Evolutionary conservation across 2,888 invertebrate genomes (phyloP).

Genomic region (Anodontia alba): DNA sequence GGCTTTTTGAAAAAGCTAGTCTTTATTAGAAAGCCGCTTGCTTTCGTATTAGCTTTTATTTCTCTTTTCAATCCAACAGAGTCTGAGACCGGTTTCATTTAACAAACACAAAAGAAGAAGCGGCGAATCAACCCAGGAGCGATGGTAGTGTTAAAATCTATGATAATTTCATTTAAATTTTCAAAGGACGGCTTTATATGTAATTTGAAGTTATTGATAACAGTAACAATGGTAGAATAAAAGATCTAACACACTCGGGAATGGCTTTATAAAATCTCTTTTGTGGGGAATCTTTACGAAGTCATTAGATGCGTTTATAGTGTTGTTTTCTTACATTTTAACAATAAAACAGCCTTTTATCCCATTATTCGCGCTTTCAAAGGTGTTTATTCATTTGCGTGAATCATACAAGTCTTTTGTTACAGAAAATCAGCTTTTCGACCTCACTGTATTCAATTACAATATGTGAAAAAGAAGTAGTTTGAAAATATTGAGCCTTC

Average conservation of each 20-base stretch:
- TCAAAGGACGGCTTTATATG: slow-evolving; percentile 63
- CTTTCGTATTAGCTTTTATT: slow-evolving; percentile 16
- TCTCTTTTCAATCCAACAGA: background rate
- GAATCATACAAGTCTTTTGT: slow-evolving; percentile 32
- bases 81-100: slow-evolving; percentile 50
- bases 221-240: slow-evolving; percentile 47
- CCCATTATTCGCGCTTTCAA: slow-evolving; percentile 50
- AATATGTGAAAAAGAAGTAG: slow-evolving; percentile 8
- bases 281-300: slow-evolving; percentile 43
- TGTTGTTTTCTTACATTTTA: slow-evolving; percentile 17
- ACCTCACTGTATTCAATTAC: slow-evolving; percentile 10
- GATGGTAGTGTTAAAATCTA: slow-evolving; percentile 65
- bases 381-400: slow-evolving; percentile 47
- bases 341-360: slow-evolving; percentile 56
- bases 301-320: slow-evolving; percentile 60
- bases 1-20: slow-evolving; percentile 3
- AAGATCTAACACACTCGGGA: slow-evolving; percentile 54
- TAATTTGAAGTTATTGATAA: slow-evolving; percentile 60
- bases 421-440: slow-evolving; percentile 11
- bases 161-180: slow-evolving; percentile 68
- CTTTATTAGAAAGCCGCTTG: slow-evolving; percentile 7
- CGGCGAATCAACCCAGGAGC: background rate
- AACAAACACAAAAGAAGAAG: slow-evolving; percentile 47
- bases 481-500: slow-evolving; percentile 14
- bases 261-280: slow-evolving; percentile 49